Base-by-base conservation (phyloP, 64 coral and sea anemone species). In the Porites lutea region DNA sequence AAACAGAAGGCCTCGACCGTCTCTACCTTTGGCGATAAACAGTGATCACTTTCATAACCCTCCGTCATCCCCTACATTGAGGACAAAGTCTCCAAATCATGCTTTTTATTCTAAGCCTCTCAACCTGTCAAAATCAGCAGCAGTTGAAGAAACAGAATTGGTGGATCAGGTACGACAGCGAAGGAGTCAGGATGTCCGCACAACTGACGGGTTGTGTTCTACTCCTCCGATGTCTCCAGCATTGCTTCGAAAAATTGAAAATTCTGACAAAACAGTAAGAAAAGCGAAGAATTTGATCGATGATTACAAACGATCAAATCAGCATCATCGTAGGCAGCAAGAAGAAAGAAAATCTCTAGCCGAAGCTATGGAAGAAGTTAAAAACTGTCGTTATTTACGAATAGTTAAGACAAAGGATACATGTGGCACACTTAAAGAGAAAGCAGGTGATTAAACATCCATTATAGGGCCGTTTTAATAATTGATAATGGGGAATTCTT, bases 211-310 rank as follows among this genome's bases (percentile, higher is more conserved):
- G 10, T 52, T n/a, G 8, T 84, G 44, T 14, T 84, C 81, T 45
- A 65, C 81, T 47, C 47, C 19, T 23, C 48, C 61, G 19, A 14
- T 83, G 13, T 84, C 62, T 47, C 46, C 61, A 3, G 63, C 61
- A 15, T 84, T 84, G 81, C 81, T 66, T 48, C 61, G 81, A 49
- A 84, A 84, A 84, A 52, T 84, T 69, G 81, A 84, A 84, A 16
- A 84, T 23, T 84, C 81, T 1, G 81, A 84, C 6, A 84, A 84
- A 84, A 84, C 81, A 13, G 81, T 12, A 49, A 84, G 59, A 12
- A 84, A 84, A 21, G 81, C 45, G 8, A 64, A 84, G 48, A 52
- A 49, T 3, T 43, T 84, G 16, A 84, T 84, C 48, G 81, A 51
- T 15, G 81, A 84, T 52, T 84, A 51, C 12, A 84, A 84, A 52